These are phyloP conservation scores for Drosophila kurseongensis DNA, from an alignment of 1,140 invertebrate genomes.

Conservation along the genomic window DNA sequence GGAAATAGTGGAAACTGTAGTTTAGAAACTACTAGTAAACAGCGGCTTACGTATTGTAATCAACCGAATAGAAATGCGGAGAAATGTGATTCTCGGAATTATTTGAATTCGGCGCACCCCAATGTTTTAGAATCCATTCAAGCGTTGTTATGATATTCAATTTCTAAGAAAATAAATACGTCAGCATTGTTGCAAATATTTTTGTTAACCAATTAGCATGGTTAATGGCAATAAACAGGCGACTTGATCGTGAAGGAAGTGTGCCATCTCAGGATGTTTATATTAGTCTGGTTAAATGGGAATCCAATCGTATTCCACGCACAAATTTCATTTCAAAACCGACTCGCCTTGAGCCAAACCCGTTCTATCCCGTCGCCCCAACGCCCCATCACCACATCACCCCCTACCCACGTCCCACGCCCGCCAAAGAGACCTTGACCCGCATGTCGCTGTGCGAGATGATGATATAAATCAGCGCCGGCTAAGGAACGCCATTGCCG, in stretches of 20 bases:
- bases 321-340: background rate
- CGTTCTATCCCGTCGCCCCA: constrained; percentile 13
- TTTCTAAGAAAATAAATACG: background rate
- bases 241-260: background rate
- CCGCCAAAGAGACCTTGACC: constrained; percentile 58
- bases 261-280: background rate
- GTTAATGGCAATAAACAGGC: background rate
- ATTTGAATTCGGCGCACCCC: no score
- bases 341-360: constrained; percentile 37
- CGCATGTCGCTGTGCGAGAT: constrained; percentile 13
- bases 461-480: constrained; percentile 30
- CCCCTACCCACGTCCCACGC: background rate
- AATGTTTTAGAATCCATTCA: background rate
- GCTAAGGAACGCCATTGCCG: constrained; percentile 3
- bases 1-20: constrained; percentile 4
- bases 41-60: background rate
- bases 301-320: background rate
- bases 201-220: no score
- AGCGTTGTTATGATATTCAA: background rate
- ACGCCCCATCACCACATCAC: background rate
- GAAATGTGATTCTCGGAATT: background rate
- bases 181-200: background rate
- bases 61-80: background rate
- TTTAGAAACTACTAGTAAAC: background rate
- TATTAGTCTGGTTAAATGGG: background rate